Evolutionary conservation across 2,797 vertebrate species (phyloP), one percentile per base, ranked within the genome.

Genomic region (Leptatherina wallacei): DNA sequence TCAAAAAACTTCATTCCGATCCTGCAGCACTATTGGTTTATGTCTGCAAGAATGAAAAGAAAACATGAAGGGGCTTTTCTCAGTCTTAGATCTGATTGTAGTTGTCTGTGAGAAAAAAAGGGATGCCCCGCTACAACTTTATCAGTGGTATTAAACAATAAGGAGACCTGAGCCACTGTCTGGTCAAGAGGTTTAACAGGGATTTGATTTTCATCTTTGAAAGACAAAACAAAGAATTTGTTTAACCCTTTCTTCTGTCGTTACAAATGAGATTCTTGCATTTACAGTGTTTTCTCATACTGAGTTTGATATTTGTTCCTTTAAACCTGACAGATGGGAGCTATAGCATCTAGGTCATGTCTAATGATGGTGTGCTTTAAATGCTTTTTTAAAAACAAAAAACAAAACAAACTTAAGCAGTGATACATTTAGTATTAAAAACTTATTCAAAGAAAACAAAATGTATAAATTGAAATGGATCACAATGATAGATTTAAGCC

Each of bases 41-140:
- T 65, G 29, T 84, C 72, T 73, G 75, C 56, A 63, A 64, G 69
- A 89, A 81, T 85, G 69, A 86, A 91, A 88, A 83, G 69, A 80
- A 84, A 89, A 85, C 84, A 86, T 67, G 54, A 49, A 69, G 68
- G 44, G 44, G 22, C 75, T 88, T 88, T 84, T 62, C 66, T 80
- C 38, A 22, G 60, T 69, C 44, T 83, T 73, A 73, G 56, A 72
- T 38, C 51, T 66, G 49, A 67, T 38, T 71, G 70, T 60, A 65
- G 68, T 69, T 67, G 27, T 72, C 33, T 36, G 54, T 52, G 63
- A 83, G 71, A 70, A 73, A 55, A 55, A 78, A 73, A 67, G 65
- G 54, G 72, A 64, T 64, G 54, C 59, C 79, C 69, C 58, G 69
- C 64, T 57, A 70, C 14, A 61, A 67, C 69, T 80, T 77, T 77